phyloP scores from a whole-genome alignment of 2,797 vertebrate genomes.

The Poeciliopsis infans region DNA sequence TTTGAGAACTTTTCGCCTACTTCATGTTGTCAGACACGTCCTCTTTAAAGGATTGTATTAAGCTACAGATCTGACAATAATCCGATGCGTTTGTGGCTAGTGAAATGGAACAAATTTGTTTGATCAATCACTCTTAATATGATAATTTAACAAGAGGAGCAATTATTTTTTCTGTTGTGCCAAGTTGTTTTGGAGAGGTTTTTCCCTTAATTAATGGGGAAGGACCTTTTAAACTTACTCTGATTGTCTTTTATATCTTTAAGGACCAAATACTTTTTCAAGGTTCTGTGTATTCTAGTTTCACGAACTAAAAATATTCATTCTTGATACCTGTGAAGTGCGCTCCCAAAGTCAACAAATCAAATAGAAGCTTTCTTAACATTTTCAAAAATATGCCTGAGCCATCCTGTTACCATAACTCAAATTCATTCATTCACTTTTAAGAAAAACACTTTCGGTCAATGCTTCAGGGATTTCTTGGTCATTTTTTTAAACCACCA shows the following conservation, averaged over 20 bases:
- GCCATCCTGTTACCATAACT: not conserved
- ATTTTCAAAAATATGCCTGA: not conserved
- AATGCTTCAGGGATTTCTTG: not conserved
- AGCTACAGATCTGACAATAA: not conserved
- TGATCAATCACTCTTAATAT: not conserved
- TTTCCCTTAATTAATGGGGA: not conserved
- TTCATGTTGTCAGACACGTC: not conserved
- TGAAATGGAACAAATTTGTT: not conserved
- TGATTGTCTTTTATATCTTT: not conserved
- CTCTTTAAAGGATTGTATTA: not conserved
- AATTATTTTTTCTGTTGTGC: not conserved
- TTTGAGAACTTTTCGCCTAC: not conserved
- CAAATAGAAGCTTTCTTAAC: not conserved
- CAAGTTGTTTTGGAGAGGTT: not conserved
- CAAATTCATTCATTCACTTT: not conserved
- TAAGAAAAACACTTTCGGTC: not conserved
- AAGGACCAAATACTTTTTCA: not conserved
- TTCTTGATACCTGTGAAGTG: not conserved
- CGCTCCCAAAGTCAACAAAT: not conserved
- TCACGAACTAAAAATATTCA: not conserved
- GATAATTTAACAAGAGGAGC: not conserved
- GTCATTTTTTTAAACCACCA: conserved; percentile 5
- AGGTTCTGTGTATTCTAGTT: not conserved
- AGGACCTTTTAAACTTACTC: not conserved
- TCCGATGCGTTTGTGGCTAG: not conserved